Base-by-base conservation (phyloP, 2,888 invertebrate species). In the Desoria tigrina region DNA sequence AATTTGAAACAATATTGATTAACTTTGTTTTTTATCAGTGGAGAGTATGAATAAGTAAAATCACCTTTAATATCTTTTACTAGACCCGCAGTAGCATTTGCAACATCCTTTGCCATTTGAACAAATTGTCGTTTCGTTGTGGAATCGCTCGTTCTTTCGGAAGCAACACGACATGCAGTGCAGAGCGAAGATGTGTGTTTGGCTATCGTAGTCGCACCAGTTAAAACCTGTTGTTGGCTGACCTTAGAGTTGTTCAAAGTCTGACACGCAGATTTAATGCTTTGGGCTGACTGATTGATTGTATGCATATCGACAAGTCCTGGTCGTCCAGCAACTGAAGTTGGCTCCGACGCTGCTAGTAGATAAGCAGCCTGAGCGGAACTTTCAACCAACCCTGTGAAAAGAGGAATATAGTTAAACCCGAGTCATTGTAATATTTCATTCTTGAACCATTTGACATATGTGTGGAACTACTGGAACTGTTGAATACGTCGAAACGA, bases 41-140 rank as follows among this genome's bases (percentile, higher is more conserved):
- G 26, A 16, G 16, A 50, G 1, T 14, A 1, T 9, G 11, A 24
- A 18, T 27, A 45, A 50, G 26, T 54, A 32, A 59, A 21, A 18
- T 74, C 69, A 77, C 82, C 89, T 83, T 97, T 98, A 77, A 98
- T 96, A 80, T 94, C 92, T 80, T 92, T 93, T 23, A 99, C 97
- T 23, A 99, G 85, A 71, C 88, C 87, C 0, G 96, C 92, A 0
- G 99, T 99, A 21, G 92, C 92, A 81, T 93, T 93, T 57, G 98
- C 98, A 1, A 99, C 94, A 78, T 97, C 95, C 80, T 96, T 95
- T 61, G 98, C 98, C 72, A 94, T 91, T 79, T 97, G 94, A 61
- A 99, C 96, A 81, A 99, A 97, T 81, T 96, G 96, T 37, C 95
- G 83, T 82, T 97, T 97, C 63, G 94, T 94, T 2, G 90, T 90